phyloP scores from a whole-genome alignment of 2,113 vertebrate genomes.

The Zosterops hypoxanthus region DNA sequence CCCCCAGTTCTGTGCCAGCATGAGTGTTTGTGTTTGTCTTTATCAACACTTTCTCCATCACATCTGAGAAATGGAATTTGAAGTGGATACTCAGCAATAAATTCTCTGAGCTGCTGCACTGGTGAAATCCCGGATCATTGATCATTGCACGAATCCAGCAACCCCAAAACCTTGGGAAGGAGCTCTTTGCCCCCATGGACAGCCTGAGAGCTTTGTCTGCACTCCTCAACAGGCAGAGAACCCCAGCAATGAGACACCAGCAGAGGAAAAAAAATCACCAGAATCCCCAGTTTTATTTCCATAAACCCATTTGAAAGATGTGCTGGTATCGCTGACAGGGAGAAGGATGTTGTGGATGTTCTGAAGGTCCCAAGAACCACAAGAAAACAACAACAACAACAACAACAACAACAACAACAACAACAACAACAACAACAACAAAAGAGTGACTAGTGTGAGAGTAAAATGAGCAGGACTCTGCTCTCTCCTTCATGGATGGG shows the following conservation, averaged over 20 bases:
- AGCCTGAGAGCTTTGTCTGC: fast-evolving
- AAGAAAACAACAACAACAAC: no score
- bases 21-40: background rate
- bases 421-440: background rate
- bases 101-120: background rate
- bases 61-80: background rate
- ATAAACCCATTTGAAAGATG: fast-evolving
- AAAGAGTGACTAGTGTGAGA: background rate
- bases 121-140: background rate
- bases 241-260: background rate
- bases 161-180: background rate
- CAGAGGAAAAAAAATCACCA: background rate
- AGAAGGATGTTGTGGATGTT: background rate
- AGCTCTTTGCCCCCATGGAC: background rate
- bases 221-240: background rate
- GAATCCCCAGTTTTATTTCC: background rate
- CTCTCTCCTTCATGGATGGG: background rate
- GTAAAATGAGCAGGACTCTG: fast-evolving
- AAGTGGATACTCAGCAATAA: background rate
- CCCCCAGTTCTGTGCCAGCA: background rate
- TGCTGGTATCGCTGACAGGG: background rate
- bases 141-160: background rate
- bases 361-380: background rate
- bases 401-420: background rate
- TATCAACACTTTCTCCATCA: no score